Evolutionary conservation across 1,140 invertebrate species (phyloP).

Genomic region (Argopecten irradians): DNA sequence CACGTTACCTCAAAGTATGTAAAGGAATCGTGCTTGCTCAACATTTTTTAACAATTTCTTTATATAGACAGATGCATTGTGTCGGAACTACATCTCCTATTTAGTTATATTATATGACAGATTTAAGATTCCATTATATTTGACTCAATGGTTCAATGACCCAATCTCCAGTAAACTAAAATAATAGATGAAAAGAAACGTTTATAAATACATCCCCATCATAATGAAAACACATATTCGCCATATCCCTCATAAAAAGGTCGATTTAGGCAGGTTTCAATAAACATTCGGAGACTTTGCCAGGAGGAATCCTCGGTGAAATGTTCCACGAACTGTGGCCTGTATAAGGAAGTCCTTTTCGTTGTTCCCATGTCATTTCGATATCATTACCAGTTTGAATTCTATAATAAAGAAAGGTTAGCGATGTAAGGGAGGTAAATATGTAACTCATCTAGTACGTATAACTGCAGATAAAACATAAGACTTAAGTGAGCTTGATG

Average conservation of each 20-base stretch:
- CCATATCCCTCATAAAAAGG: not conserved
- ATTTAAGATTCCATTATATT: too few relatives aligned
- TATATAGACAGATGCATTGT: too few relatives aligned
- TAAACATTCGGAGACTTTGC: not conserved
- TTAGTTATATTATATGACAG: not conserved
- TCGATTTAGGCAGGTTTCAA: not conserved
- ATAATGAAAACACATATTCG: not conserved
- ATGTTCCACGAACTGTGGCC: not conserved
- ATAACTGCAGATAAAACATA: too few relatives aligned
- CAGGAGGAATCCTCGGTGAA: not conserved
- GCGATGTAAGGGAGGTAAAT: not conserved
- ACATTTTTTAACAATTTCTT: too few relatives aligned
- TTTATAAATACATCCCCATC: not conserved
- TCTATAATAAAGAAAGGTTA: not conserved
- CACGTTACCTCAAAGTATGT: too few relatives aligned
- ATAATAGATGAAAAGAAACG: not conserved
- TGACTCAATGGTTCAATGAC: not conserved
- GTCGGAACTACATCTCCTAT: not conserved
- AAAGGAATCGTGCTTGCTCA: too few relatives aligned
- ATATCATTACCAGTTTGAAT: conserved; percentile 17
- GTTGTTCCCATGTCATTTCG: not conserved
- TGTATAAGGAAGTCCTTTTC: not conserved
- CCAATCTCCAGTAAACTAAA: not conserved
- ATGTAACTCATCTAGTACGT: not conserved
- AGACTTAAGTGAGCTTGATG: too few relatives aligned